phyloP scores from a whole-genome alignment of 2,113 vertebrate species.

The Melanotaenia duboulayi region DNA sequence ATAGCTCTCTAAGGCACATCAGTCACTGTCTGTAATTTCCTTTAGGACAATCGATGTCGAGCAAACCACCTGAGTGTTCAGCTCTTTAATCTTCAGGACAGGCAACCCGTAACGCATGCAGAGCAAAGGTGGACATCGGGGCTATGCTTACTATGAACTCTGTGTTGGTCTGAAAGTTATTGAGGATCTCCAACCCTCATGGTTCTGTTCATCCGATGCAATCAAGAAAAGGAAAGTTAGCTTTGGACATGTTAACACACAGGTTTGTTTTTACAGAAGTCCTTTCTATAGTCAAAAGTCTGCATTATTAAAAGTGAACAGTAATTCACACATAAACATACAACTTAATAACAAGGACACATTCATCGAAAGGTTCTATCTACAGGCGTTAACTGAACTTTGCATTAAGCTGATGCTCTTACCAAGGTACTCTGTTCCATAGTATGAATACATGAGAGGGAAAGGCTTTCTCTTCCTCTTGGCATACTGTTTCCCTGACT shows the following conservation, averaged over 20 bases:
- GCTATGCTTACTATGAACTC: conserved; percentile 69
- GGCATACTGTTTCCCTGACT: conserved; percentile 91
- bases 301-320: neutral
- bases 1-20: neutral
- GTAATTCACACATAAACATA: neutral
- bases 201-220: conserved; percentile 64
- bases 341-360: neutral
- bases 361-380: neutral
- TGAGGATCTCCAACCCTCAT: conserved; percentile 54
- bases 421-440: conserved; percentile 91
- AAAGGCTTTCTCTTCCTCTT: conserved; percentile 89
- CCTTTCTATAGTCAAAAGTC: neutral
- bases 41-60: neutral
- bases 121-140: conserved; percentile 55
- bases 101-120: conserved; percentile 47
- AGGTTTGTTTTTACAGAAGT: neutral
- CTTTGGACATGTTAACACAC: conserved; percentile 46
- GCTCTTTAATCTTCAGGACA: conserved; percentile 1
- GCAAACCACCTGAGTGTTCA: neutral
- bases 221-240: conserved; percentile 68
- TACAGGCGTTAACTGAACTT: neutral
- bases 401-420: conserved; percentile 57
- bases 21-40: neutral
- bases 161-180: conserved; percentile 66
- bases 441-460: conserved; percentile 92